Conservation (phyloP, 2,888 invertebrate genomes). For the Polyploca ridens region DNA sequence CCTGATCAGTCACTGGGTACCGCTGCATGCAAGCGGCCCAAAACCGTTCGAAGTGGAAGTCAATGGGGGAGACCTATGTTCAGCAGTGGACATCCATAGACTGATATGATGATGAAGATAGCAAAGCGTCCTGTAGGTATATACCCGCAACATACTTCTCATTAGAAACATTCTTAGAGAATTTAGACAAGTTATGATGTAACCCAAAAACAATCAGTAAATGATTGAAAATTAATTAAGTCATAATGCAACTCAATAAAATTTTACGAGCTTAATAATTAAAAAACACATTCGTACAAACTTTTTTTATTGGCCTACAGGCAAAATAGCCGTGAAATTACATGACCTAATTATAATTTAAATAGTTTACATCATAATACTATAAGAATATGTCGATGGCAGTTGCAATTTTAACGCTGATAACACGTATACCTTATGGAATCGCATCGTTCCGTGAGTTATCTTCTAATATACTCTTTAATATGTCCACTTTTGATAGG, state of each 20-base stretch:
- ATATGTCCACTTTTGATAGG: not conserved
- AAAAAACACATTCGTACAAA: conserved; percentile 29
- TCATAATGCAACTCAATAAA: not conserved
- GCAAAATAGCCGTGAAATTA: conserved; percentile 46
- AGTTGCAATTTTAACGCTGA: conserved; percentile 54
- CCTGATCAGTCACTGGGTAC: too few species aligned
- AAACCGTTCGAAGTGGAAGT: too few species aligned
- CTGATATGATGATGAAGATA: too few species aligned
- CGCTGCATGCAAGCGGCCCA: too few species aligned
- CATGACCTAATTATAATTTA: conserved; percentile 33
- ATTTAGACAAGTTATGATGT: too few species aligned
- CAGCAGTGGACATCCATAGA: too few species aligned
- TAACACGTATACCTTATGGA: conserved; percentile 46
- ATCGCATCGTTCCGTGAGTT: conserved; percentile 55
- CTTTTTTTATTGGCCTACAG: conserved; percentile 41
- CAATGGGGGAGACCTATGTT: too few species aligned
- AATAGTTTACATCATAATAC: conserved; percentile 21
- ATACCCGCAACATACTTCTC: not conserved
- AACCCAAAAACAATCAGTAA: too few species aligned
- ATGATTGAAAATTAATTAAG: not conserved
- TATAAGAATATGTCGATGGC: conserved; percentile 53
- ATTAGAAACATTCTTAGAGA: not conserved
- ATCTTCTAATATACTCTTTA: conserved; percentile 1
- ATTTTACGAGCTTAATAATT: not conserved
- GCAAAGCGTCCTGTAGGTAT: too few species aligned